Percentiles rank a stretch among this genome's conserved stretches.
These are phyloP conservation scores for Gryon sp. DNA, from an alignment of 1,140 invertebrate species.

Conservation along the genomic window DNA sequence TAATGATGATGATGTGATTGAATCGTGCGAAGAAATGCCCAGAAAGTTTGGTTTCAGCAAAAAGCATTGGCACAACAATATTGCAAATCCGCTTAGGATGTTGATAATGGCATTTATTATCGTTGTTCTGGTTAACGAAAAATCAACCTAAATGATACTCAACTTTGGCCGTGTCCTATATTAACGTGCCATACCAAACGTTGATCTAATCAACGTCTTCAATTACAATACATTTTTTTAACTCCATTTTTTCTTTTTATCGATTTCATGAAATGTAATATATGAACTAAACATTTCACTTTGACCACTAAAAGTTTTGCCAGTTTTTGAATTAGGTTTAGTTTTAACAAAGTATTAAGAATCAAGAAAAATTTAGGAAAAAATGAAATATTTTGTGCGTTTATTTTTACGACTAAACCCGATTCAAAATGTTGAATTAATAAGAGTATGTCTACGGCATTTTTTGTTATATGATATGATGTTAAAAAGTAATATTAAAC, in stretches of 20 bases:
- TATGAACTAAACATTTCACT: too few relatives aligned
- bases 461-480: too few relatives aligned
- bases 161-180: constrained; percentile 39
- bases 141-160: constrained; percentile 37
- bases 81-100: neutral
- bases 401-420: too few relatives aligned
- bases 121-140: neutral
- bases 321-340: too few relatives aligned
- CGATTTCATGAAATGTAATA: neutral
- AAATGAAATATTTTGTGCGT: too few relatives aligned
- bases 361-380: too few relatives aligned
- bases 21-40: neutral
- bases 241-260: constrained; percentile 3
- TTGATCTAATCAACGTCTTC: constrained; percentile 1
- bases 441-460: too few relatives aligned
- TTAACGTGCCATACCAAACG: constrained; percentile 40
- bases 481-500: too few relatives aligned
- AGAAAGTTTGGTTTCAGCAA: constrained; percentile 5
- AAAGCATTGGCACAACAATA: neutral
- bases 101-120: constrained; percentile 7
- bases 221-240: constrained; percentile 4
- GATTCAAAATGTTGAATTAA: too few relatives aligned
- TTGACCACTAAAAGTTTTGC: too few relatives aligned
- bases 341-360: too few relatives aligned
- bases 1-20: too few relatives aligned